These are phyloP conservation scores for Lysandra bellargus DNA, from an alignment of 2,888 invertebrate species.

Conservation along the genomic window DNA sequence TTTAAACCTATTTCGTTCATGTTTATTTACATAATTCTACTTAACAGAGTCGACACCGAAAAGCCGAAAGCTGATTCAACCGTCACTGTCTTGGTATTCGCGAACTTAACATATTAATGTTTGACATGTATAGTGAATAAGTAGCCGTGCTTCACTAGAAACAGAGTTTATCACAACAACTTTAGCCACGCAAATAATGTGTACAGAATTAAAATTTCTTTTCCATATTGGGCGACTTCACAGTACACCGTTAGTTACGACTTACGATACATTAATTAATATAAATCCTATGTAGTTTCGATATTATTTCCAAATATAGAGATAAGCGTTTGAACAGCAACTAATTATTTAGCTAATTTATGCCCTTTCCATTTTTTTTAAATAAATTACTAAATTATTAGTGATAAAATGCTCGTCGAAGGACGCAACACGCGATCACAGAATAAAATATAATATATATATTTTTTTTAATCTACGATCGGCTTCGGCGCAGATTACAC, in stretches of 20 bases:
- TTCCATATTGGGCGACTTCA: constrained; percentile 65
- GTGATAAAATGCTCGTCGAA: constrained; percentile 49
- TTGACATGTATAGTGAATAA: constrained; percentile 40
- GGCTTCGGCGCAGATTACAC: too few species aligned
- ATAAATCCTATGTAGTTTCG: constrained; percentile 66
- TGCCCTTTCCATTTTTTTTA: constrained; percentile 32
- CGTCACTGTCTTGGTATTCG: constrained; percentile 61
- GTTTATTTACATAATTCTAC: constrained; percentile 79
- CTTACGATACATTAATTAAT: constrained; percentile 41
- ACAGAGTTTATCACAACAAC: constrained; percentile 35
- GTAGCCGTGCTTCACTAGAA: constrained; percentile 36
- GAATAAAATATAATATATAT: constrained; percentile 45
- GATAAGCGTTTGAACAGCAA: constrained; percentile 31
- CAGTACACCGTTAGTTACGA: constrained; percentile 22
- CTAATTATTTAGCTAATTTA: constrained; percentile 28
- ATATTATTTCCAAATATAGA: constrained; percentile 51
- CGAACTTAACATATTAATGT: constrained; percentile 54
- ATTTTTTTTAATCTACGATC: not conserved
- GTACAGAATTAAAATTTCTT: constrained; percentile 58
- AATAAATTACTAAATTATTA: constrained; percentile 38
- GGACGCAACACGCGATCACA: constrained; percentile 71
- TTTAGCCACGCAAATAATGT: constrained; percentile 33
- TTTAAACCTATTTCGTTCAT: constrained; percentile 77
- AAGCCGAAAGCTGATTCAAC: constrained; percentile 64
- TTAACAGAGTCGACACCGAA: constrained; percentile 66